Evolutionary conservation across 2,797 vertebrate species (phyloP).

Genomic region (Oceanodroma leucorhoa): DNA sequence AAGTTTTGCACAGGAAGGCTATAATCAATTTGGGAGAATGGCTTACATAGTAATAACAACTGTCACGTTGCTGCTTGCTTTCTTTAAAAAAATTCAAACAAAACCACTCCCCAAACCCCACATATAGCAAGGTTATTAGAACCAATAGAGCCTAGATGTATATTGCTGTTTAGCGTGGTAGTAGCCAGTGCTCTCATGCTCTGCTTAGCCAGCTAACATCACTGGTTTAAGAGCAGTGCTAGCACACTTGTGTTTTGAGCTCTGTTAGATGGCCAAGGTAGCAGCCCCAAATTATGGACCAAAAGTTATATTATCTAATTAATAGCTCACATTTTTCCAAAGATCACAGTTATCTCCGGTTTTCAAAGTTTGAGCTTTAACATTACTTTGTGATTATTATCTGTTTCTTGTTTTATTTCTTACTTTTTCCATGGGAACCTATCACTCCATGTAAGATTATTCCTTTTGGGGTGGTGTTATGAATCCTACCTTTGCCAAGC

Average conservation of each 20-base stretch:
- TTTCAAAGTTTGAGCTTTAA: not conserved
- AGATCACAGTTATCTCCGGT: not conserved
- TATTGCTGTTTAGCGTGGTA: not conserved
- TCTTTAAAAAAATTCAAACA: not conserved
- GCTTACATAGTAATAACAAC: not conserved
- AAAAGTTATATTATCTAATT: not conserved
- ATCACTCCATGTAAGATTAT: not conserved
- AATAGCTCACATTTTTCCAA: not conserved
- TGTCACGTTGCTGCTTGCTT: not conserved
- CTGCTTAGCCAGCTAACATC: not conserved
- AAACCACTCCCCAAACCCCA: rapidly evolving
- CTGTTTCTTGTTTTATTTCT: not conserved
- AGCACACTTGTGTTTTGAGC: not conserved
- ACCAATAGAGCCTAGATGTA: not conserved
- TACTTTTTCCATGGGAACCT: not conserved
- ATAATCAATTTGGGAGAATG: not conserved
- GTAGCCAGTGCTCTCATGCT: not conserved
- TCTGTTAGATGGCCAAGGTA: not conserved
- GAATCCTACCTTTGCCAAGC: not conserved
- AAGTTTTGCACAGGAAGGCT: not conserved
- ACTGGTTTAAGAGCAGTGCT: not conserved
- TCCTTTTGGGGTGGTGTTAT: not conserved
- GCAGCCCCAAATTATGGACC: not conserved
- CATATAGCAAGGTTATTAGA: not conserved
- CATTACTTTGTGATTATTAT: not conserved